Evolutionary conservation across 1,140 invertebrate species (phyloP).

Genomic region (Apis florea): DNA sequence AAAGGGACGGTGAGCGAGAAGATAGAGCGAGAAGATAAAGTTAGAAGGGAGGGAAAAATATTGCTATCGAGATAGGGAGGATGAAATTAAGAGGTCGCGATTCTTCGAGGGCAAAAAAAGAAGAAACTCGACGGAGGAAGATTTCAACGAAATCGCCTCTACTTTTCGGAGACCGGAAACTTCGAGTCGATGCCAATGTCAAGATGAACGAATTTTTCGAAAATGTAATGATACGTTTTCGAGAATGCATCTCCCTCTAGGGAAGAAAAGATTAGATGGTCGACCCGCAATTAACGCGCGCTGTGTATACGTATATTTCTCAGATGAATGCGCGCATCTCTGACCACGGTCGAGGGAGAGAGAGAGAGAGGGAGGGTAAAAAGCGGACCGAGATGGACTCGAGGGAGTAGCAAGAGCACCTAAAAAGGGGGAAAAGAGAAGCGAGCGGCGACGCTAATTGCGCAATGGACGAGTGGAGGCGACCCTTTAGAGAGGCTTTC

Average conservation of each 20-base stretch:
- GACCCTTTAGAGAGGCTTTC: slow-evolving; percentile 24
- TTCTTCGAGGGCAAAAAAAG: neutral
- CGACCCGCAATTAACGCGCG: slow-evolving; percentile 36
- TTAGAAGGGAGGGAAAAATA: slow-evolving; percentile 29
- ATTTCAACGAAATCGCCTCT: too few relatives aligned
- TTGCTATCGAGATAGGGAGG: neutral
- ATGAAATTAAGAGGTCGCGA: slow-evolving; percentile 46
- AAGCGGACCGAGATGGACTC: neutral
- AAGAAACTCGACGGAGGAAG: too few relatives aligned
- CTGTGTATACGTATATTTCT: neutral
- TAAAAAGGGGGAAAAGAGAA: neutral
- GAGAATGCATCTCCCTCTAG: neutral
- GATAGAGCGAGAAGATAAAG: neutral
- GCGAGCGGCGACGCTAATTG: slow-evolving; percentile 47
- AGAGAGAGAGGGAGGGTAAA: neutral
- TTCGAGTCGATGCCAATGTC: too few relatives aligned
- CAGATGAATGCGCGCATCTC: slow-evolving; percentile 4
- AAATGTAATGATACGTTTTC: slow-evolving; percentile 7
- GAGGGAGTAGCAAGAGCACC: neutral
- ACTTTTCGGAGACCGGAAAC: too few relatives aligned
- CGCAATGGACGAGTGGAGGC: slow-evolving; percentile 37
- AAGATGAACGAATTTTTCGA: neutral
- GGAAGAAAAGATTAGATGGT: slow-evolving; percentile 46
- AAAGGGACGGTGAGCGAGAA: neutral
- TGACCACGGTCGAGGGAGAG: too few relatives aligned